Evolutionary conservation across 2,888 invertebrate species (phyloP), one percentile per base, ranked within the genome.

Genomic region (Sphaerophoria taeniata): DNA sequence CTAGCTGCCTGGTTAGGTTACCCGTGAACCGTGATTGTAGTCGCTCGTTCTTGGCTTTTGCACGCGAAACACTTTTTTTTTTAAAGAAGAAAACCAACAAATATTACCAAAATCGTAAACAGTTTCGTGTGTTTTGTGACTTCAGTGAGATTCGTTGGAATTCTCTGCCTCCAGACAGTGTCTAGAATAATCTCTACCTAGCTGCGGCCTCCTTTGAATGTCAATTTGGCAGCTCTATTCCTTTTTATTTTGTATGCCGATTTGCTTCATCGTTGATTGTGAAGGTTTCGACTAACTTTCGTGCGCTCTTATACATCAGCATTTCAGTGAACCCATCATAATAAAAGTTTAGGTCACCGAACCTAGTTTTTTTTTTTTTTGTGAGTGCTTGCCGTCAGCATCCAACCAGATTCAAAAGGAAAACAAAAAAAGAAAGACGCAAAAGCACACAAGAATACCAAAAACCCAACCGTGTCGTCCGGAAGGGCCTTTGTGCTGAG

Each of bases 261-360:
- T 36, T 71, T 53, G 12, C 36, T n/a, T 9, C 47, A 31, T 14
- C 45, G 31, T 3, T 47, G 43, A 36, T 14, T 61, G 69, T 69
- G 53, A 70, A 34, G 16, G 39, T 76, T 31, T 45, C 45, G 45
- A 43, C 6, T 6, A 2, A 51, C 39, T 51, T 36, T 53, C 33
- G 4, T 33, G 11, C 61, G 34, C 45, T 31, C 6, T 70, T 45
- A 33, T 61, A 24, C 53, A 16, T 16, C 43, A 47, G 60, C 67
- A 55, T 61, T 60, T 24, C 24, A 45, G 49, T 49, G 11, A 49
- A 60, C 60, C 53, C 43, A 60, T 47, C 73, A 51, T 58, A 39
- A 49, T 47, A 53, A 77, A 73, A 73, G 69, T 73, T 47, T 58
- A 70, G 83, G 78, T 83, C 83, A 83, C 69, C 74, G 83, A 83